Evolutionary conservation across 2,797 vertebrate species (phyloP).

Genomic region (Ataeniobius toweri): DNA sequence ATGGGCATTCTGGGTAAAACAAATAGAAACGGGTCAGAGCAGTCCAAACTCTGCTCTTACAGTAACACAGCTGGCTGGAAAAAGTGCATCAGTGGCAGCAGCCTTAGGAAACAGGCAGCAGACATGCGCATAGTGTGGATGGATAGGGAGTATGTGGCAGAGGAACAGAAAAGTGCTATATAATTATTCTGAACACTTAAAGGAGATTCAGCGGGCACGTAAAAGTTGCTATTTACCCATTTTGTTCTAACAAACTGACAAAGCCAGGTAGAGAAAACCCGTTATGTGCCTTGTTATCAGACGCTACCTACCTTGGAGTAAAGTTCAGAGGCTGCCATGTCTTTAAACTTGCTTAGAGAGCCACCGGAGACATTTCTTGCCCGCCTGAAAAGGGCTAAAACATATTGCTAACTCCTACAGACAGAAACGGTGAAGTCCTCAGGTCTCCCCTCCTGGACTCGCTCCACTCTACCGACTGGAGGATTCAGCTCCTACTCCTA

Average conservation of each 20-base stretch:
- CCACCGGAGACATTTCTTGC: conserved; percentile 1
- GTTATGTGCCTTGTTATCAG: background rate
- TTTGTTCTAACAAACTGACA: background rate
- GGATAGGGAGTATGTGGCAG: background rate
- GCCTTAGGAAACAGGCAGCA: conserved; percentile 4
- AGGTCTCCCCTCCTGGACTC: background rate
- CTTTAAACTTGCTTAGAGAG: background rate
- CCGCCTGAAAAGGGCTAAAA: background rate
- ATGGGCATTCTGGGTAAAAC: conserved; percentile 83
- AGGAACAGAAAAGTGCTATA: background rate
- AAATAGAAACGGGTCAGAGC: conserved; percentile 51
- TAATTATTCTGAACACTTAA: background rate
- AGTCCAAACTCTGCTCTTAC: conserved; percentile 11
- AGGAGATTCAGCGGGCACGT: background rate
- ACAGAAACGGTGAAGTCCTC: conserved; percentile 1
- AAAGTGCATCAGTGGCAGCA: conserved; percentile 10
- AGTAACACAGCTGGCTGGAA: background rate
- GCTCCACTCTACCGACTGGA: background rate
- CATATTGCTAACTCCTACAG: conserved; percentile 2
- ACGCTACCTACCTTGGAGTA: conserved; percentile 66
- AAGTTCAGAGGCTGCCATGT: conserved; percentile 82
- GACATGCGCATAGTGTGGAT: conserved; percentile 43
- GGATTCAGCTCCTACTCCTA: conserved; percentile 2
- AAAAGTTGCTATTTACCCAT: background rate
- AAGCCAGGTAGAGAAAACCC: conserved; percentile 11